Evolutionary conservation across 2,888 invertebrate genomes (phyloP), one percentile per base, ranked within the genome.

Genomic region (Entomobrya proxima): DNA sequence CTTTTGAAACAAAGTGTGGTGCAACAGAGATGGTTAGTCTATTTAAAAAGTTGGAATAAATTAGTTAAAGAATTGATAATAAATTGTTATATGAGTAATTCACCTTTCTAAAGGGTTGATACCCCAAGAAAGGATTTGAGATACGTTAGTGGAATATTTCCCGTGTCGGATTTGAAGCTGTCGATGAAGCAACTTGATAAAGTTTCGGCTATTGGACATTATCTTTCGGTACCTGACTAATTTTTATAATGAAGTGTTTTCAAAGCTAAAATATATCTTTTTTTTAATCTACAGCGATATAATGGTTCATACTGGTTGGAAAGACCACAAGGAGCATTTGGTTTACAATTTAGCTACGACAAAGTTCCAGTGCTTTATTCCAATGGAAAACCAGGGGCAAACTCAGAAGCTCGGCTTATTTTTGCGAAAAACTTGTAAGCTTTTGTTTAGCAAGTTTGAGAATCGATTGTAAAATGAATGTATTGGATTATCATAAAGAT

Each of bases 131-230:
- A 27, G 13, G 30, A 50, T 35, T 50, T 82, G 27, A 75, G 37
- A 44, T 82, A 82, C 15, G 82, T 75, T 0, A 40, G 82, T 13
- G 82, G 82, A n/a, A 50, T 82, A 37, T 75, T 82, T 6, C 37
- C 75, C 1, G 74, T 74, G 0, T 35, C 74, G 0, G 47, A 82
- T n/a, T n/a, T 81, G 9, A 30, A 55, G n/a, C 7, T 82, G 24
- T 81, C 72, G 32, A 86, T 86, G 83, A 75, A 74, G n/a, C 78
- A 83, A 75, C 40, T 86, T 4, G 86, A 86, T 40, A 86, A 79
- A 72, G 83, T 83, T 11, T 50, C 75, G 7, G 81, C 61, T 32
- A 21, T 55, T 32, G 86, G 69, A 3, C 86, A 86, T 40, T 35
- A 61, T 11, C 52, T 82, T n/a, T 82, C 82, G 2, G 82, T 82